These are phyloP conservation scores for Gasterosteus aculeatus DNA, from an alignment of 2,113 vertebrate genomes.

Conservation along the genomic window DNA sequence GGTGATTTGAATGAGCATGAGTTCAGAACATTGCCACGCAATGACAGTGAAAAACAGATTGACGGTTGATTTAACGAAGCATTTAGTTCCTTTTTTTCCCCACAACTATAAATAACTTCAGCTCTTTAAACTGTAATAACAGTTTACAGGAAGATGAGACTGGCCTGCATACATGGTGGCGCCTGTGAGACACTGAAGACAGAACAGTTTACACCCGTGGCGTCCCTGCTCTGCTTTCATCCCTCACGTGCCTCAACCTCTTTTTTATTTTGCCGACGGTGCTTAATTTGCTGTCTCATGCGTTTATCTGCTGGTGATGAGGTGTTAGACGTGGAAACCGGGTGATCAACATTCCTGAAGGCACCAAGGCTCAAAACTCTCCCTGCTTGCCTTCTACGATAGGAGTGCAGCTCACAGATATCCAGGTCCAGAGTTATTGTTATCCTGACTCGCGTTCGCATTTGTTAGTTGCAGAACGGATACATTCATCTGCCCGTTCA, in stretches of 20 bases:
- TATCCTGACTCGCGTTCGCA: not conserved
- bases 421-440: not conserved
- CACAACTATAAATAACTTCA: conserved; percentile 29
- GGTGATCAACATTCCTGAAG: conserved; percentile 24
- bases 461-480: not conserved
- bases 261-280: conserved; percentile 15
- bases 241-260: not conserved
- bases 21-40: not conserved
- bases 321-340: not conserved
- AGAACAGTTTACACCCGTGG: conserved; percentile 39
- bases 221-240: not conserved
- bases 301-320: conserved; percentile 31
- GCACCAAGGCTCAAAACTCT: not conserved
- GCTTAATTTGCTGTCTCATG: conserved; percentile 1
- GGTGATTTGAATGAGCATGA: not conserved
- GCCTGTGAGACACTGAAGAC: conserved; percentile 26
- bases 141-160: conserved; percentile 47
- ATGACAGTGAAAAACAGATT: conserved; percentile 10
- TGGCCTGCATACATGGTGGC: conserved; percentile 36
- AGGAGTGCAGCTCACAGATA: not conserved
- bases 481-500: not conserved
- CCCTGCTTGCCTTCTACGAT: not conserved
- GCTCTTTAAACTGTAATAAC: conserved; percentile 50
- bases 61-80: conserved; percentile 30
- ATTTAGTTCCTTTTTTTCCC: not conserved